These are phyloP conservation scores for Myxocyprinus asiaticus DNA, from an alignment of 2,113 vertebrate species.

Conservation along the genomic window DNA sequence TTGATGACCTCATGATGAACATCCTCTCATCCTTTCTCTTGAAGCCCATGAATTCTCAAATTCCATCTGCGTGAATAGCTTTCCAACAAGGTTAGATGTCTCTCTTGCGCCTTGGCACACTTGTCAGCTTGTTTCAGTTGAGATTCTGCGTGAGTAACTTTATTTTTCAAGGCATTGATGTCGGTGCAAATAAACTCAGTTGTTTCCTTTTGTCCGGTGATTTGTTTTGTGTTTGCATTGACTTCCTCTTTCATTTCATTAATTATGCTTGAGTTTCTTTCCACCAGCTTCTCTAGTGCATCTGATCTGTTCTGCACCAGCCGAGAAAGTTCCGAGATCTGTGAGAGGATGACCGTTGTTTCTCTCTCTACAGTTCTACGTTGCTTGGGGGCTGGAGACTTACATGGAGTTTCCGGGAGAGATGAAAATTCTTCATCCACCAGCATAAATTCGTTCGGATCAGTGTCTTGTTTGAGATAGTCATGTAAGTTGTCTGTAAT, in stretches of 20 bases:
- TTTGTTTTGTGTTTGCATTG: not conserved
- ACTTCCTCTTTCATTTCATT: not conserved
- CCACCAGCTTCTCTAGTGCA: not conserved
- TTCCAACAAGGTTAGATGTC: not conserved
- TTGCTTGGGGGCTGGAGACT: not conserved
- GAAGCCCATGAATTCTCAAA: not conserved
- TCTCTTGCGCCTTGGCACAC: not conserved
- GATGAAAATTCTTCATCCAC: not conserved
- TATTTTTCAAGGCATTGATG: not conserved
- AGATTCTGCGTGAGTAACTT: too few relatives aligned
- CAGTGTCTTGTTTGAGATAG: not conserved
- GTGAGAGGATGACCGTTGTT: not conserved
- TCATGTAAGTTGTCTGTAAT: not conserved
- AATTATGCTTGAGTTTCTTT: not conserved
- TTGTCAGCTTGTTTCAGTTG: not conserved
- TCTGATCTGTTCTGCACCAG: not conserved
- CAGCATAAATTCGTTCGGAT: not conserved
- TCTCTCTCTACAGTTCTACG: not conserved
- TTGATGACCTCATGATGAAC: not conserved
- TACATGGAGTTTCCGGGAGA: not conserved
- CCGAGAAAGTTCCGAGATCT: slow-evolving; percentile 1
- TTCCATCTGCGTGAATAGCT: not conserved
- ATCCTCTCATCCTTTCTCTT: not conserved
- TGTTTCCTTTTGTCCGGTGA: not conserved
- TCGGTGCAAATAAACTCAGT: not conserved